phyloP scores from a whole-genome alignment of 2,888 invertebrate genomes.

The Aquatica leii region DNA sequence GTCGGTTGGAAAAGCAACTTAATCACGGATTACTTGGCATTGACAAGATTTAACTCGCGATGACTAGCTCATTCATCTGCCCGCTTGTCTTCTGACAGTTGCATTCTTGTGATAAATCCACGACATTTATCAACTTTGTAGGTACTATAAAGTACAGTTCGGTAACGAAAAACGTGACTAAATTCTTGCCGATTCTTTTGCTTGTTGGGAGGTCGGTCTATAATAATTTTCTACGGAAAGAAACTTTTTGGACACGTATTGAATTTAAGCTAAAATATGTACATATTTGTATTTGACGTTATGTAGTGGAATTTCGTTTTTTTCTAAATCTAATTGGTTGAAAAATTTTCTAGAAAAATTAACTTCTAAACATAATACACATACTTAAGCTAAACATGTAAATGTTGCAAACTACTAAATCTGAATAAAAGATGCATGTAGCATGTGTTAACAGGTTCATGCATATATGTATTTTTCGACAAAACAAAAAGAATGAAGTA shows the following conservation, averaged over 20 bases:
- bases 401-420: constrained; percentile 28
- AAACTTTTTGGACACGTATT: no score
- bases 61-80: constrained; percentile 33
- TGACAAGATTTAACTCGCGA: constrained; percentile 39
- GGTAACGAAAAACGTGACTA: constrained; percentile 43
- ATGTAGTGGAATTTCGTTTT: no score
- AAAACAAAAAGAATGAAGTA: constrained; percentile 28
- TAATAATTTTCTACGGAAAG: no score
- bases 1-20: constrained; percentile 12
- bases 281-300: no score
- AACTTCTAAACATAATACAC: no score
- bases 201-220: constrained; percentile 27
- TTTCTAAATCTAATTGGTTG: no score
- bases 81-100: constrained; percentile 43
- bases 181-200: constrained; percentile 26
- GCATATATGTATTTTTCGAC: constrained; percentile 32
- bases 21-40: constrained; percentile 44
- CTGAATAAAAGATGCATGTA: constrained; percentile 35
- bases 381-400: no score
- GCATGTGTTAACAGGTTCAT: constrained; percentile 38
- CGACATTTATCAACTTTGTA: constrained; percentile 43
- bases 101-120: constrained; percentile 46
- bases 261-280: no score
- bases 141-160: constrained; percentile 33
- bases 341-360: no score